A percentile compares a stretch with the other conserved stretches of the same genome.
Evolutionary conservation across 2,113 vertebrate species (phyloP).

Genomic region (Hippocampus comes): DNA sequence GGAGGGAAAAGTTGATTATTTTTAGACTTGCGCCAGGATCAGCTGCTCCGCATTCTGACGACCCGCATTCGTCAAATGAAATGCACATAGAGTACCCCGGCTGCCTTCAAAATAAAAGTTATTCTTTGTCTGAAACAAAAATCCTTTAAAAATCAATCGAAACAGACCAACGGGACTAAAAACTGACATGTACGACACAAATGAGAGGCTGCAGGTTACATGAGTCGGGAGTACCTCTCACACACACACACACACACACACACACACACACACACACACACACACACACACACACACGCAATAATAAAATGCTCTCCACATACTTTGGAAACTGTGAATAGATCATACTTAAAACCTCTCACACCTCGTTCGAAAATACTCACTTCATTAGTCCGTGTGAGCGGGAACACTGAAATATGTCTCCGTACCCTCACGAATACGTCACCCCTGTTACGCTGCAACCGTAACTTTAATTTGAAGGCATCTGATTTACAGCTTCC

Average conservation of each 20-base stretch:
- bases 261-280: too few relatives aligned
- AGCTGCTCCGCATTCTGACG: conserved; percentile 72
- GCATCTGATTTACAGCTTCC: fast-evolving
- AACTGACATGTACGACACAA: not conserved
- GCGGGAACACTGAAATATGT: too few relatives aligned
- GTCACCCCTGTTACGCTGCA: not conserved
- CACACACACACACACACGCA: too few relatives aligned
- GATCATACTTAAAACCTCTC: too few relatives aligned
- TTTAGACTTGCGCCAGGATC: conserved; percentile 82
- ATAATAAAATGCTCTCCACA: too few relatives aligned
- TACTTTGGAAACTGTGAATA: too few relatives aligned
- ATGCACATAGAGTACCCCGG: not conserved
- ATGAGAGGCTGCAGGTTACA: not conserved
- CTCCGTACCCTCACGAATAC: too few relatives aligned
- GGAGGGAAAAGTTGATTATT: conserved; percentile 79
- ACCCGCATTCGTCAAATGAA: not conserved
- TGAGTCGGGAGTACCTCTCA: not conserved
- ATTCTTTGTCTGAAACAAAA: too few relatives aligned
- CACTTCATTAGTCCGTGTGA: too few relatives aligned
- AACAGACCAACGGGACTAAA: not conserved
- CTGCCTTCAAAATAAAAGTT: conserved; percentile 31
- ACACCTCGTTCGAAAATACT: too few relatives aligned
- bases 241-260: too few relatives aligned
- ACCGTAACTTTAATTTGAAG: conserved; percentile 28
- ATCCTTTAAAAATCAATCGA: too few relatives aligned